Base-by-base conservation (phyloP, 2,888 invertebrate genomes). In the Pollenia labialis region DNA sequence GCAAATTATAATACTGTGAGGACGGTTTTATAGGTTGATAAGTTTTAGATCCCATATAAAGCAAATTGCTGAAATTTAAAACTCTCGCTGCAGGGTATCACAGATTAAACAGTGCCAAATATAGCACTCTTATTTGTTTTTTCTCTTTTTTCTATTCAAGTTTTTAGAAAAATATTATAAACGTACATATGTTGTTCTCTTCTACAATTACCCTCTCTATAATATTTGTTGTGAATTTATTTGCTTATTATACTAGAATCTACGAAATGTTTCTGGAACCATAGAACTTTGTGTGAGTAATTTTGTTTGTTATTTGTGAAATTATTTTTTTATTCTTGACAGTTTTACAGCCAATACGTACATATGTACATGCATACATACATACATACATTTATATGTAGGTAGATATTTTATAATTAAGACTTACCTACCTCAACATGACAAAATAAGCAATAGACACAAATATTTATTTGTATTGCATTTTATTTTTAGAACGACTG, bases 351-450 rank as follows among this genome's bases (percentile, higher is more conserved):
- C 52, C 46, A 68, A 50, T 6, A 32, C 32, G 32, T 76, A 44
- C 23, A 3, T 3, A 56, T 18, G 10, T 9, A 56, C 4, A 18
- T 18, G 2, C 16, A 44, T 64, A 44, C 11, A 16, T 42, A 46
- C 44, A 64, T 46, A 64, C 44, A 44, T 64, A 44, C 18, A 62
- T 68, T 32, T 50, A 40, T 42, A 12, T 18, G 46, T 46, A 46
- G 10, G 18, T 6, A 64, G 1, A 32, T 0, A 32, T 32, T 32
- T 32, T 52, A 69, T 69, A 69, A 69, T 50, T 11, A 58, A 50
- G 46, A 75, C 87, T 66, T 82, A 85, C 79, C 87, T 87, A 74
- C 85, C 87, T 69, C 87, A 85, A 84, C 85, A 81, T 58, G 80
- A 81, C 6, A 32, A 83, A 75, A 87, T 14, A 40, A 16, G 46